A percentile compares a stretch with the other conserved stretches of the same genome.
Conservation (phyloP, 1,140 invertebrate species). For the Himalopsyche phryganea region DNA sequence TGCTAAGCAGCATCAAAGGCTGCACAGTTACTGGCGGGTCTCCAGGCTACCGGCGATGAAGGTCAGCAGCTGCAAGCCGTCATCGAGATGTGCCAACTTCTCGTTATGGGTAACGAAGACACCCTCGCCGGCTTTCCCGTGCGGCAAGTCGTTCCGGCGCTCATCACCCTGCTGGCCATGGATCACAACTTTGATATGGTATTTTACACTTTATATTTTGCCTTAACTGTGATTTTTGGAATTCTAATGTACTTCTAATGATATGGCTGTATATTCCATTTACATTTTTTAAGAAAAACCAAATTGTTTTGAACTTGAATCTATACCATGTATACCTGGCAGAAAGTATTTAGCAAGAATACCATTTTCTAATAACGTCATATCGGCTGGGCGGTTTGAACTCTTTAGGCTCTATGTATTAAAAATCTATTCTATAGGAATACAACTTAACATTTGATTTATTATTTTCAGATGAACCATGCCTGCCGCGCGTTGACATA, state of each 20-base stretch:
- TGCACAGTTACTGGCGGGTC: slow-evolving; percentile 86
- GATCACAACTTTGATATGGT: slow-evolving; percentile 99
- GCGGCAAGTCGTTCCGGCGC: slow-evolving; percentile 93
- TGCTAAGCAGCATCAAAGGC: slow-evolving; percentile 76
- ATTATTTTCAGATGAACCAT: slow-evolving; percentile 83
- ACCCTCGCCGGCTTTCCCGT: slow-evolving; percentile 97
- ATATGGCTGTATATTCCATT: too few relatives aligned
- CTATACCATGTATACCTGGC: too few relatives aligned
- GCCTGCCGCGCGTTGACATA: slow-evolving; percentile 97
- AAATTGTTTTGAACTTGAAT: too few relatives aligned
- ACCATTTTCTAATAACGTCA: too few relatives aligned
- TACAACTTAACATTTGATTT: background rate
- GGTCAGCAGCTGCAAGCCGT: slow-evolving; percentile 95
- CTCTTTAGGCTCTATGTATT: too few relatives aligned
- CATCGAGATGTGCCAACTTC: slow-evolving; percentile 97
- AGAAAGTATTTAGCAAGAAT: too few relatives aligned
- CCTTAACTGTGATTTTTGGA: too few relatives aligned
- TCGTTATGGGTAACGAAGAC: slow-evolving; percentile 99
- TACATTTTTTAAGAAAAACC: too few relatives aligned
- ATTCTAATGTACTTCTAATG: too few relatives aligned
- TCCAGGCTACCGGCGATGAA: slow-evolving; percentile 93
- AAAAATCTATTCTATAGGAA: too few relatives aligned
- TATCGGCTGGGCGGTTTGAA: too few relatives aligned
- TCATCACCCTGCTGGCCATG: slow-evolving; percentile 83
- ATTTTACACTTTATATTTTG: slow-evolving; percentile 21